phyloP scores from a whole-genome alignment of 2,113 vertebrate genomes.

The Cynocephalus volans region DNA sequence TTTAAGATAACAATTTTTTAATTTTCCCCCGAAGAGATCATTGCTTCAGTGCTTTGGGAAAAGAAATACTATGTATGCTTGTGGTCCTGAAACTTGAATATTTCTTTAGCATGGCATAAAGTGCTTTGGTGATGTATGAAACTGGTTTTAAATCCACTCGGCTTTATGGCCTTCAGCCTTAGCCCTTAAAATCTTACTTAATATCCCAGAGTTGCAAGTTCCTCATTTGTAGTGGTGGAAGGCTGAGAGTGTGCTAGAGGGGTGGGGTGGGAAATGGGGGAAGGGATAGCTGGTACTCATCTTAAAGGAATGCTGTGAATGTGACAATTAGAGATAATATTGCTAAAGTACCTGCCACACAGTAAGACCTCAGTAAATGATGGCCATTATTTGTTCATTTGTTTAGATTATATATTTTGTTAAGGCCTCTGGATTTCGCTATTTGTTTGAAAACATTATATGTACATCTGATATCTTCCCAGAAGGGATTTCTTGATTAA shows the following conservation, averaged over 20 bases:
- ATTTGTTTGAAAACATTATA: conserved; percentile 57
- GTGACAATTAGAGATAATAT: conserved; percentile 33
- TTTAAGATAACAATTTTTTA: too few species aligned
- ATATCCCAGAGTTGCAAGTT: conserved; percentile 23
- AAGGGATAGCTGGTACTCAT: background rate
- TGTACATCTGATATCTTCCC: background rate
- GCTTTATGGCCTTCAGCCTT: background rate
- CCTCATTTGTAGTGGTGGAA: background rate
- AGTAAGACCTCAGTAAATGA: background rate
- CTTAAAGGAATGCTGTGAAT: conserved; percentile 39
- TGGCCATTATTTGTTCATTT: conserved; percentile 55
- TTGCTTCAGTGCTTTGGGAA: background rate
- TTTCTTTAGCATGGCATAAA: background rate
- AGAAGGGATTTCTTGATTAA: conserved; percentile 9
- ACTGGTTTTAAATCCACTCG: conserved; percentile 38
- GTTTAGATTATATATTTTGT: conserved; percentile 42
- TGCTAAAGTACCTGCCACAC: background rate
- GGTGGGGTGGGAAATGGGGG: background rate
- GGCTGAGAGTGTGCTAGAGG: background rate
- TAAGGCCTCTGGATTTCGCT: conserved; percentile 15
- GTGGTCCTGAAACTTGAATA: background rate
- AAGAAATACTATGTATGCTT: background rate
- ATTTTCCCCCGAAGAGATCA: background rate
- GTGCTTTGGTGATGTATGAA: background rate
- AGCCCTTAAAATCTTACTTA: conserved; percentile 36